A percentile compares a stretch with the other conserved stretches of the same genome.
phyloP scores from a whole-genome alignment of 2,113 vertebrate genomes.

The Orcinus orca region DNA sequence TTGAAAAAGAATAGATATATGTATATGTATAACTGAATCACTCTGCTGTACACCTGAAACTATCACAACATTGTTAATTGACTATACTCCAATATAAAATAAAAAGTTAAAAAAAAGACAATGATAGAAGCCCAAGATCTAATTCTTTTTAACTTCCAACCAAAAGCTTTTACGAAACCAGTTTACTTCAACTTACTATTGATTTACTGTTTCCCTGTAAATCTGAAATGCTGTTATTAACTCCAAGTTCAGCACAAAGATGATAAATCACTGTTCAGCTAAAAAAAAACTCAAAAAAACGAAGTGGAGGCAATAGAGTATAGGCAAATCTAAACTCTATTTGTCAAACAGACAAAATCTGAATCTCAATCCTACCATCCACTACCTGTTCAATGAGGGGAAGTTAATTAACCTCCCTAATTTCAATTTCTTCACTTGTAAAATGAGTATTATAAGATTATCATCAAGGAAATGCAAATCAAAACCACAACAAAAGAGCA shows the following conservation, averaged over 20 bases:
- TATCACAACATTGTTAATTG: no score
- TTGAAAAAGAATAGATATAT: no score
- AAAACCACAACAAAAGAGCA: not conserved
- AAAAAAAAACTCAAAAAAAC: not conserved
- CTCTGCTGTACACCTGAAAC: no score
- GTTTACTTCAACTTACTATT: not conserved
- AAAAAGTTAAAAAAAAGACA: not conserved
- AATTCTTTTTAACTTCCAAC: slow-evolving; percentile 11
- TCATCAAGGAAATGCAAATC: not conserved
- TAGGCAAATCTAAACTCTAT: not conserved
- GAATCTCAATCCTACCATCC: not conserved
- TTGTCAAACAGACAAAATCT: not conserved
- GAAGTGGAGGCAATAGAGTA: not conserved
- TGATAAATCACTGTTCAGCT: not conserved
- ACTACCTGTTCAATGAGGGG: not conserved
- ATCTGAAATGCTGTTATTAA: not conserved
- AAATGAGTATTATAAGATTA: not conserved
- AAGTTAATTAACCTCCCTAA: not conserved
- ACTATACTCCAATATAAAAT: no score
- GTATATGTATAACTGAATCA: no score
- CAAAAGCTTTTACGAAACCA: not conserved
- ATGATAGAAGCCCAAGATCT: not conserved
- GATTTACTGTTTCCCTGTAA: not conserved
- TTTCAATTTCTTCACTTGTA: not conserved
- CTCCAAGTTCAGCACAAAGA: not conserved